Percentiles rank a stretch among this genome's conserved stretches.
phyloP scores from a whole-genome alignment of 1,140 invertebrate species.

The Caenorhabditis inopinata region DNA sequence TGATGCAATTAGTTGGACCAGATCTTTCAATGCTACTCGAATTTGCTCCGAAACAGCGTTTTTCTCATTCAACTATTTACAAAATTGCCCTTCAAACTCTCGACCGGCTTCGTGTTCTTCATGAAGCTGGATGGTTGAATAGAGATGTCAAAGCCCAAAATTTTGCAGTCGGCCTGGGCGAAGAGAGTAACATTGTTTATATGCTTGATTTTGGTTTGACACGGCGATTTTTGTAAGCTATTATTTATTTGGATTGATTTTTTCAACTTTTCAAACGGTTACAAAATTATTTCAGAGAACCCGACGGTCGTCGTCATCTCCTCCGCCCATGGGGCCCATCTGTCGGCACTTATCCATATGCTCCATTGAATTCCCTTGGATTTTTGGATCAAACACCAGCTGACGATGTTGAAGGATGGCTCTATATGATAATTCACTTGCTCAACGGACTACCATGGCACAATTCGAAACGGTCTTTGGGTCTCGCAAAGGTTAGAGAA shows the following conservation, averaged over 20 bases:
- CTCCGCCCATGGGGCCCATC: neutral
- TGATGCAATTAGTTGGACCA: constrained; percentile 42
- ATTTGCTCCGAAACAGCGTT: neutral
- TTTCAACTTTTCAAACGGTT: neutral
- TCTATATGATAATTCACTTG: neutral
- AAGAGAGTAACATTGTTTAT: constrained; percentile 2
- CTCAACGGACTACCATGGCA: neutral
- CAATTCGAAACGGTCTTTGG: neutral
- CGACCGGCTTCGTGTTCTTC: constrained; percentile 5
- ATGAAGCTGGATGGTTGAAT: constrained; percentile 15
- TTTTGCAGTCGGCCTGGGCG: constrained; percentile 11
- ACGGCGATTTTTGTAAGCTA: neutral
- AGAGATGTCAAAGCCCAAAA: constrained; percentile 17
- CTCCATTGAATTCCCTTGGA: neutral
- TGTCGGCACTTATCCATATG: constrained; percentile 2
- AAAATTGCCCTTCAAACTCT: constrained; percentile 21
- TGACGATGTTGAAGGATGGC: constrained; percentile 25
- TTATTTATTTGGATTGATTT: too few relatives aligned
- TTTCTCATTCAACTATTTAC: neutral
- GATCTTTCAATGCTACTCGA: constrained; percentile 37
- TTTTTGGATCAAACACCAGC: neutral
- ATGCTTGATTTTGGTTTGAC: constrained; percentile 25
- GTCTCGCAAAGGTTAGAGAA: constrained; percentile 10
- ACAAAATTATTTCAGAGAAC: neutral
- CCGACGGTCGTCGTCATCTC: neutral